phyloP scores from a whole-genome alignment of 2,797 vertebrate genomes.

The Sebastes vulpes region DNA sequence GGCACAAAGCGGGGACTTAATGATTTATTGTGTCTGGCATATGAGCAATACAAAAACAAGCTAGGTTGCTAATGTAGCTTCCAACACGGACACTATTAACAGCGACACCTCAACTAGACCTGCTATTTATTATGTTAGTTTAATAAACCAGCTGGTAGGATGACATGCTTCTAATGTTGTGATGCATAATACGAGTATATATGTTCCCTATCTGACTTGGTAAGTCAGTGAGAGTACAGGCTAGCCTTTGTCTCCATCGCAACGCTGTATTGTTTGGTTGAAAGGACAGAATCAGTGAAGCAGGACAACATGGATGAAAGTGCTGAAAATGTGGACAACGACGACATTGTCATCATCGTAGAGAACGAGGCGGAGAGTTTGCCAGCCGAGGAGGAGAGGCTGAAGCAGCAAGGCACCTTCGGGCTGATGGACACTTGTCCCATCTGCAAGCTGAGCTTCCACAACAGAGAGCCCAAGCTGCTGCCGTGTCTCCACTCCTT shows the following conservation, averaged over 20 bases:
- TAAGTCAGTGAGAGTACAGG: not conserved
- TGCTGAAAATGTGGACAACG: constrained; percentile 71
- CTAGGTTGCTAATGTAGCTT: constrained; percentile 72
- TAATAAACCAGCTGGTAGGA: not conserved
- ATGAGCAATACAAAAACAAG: constrained; percentile 16
- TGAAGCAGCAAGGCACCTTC: constrained; percentile 86
- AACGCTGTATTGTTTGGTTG: constrained; percentile 24
- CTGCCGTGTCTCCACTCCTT: constrained; percentile 97
- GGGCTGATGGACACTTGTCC: constrained; percentile 97
- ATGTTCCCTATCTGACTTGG: not conserved
- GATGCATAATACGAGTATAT: not conserved
- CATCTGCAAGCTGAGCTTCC: constrained; percentile 93
- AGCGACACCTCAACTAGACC: not conserved
- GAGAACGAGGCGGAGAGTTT: constrained; percentile 97
- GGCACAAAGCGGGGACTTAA: not conserved
- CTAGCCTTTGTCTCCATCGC: constrained; percentile 33
- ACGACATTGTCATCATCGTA: constrained; percentile 89
- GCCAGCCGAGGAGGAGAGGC: constrained; percentile 90
- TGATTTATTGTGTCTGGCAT: not conserved
- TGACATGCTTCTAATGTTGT: not conserved
- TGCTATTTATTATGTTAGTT: not conserved
- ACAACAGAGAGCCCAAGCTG: constrained; percentile 95
- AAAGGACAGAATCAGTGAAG: not conserved
- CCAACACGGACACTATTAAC: not conserved
- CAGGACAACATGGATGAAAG: constrained; percentile 79